Base-by-base conservation (phyloP, 2,113 vertebrate species). In the Columbina picui region DNA sequence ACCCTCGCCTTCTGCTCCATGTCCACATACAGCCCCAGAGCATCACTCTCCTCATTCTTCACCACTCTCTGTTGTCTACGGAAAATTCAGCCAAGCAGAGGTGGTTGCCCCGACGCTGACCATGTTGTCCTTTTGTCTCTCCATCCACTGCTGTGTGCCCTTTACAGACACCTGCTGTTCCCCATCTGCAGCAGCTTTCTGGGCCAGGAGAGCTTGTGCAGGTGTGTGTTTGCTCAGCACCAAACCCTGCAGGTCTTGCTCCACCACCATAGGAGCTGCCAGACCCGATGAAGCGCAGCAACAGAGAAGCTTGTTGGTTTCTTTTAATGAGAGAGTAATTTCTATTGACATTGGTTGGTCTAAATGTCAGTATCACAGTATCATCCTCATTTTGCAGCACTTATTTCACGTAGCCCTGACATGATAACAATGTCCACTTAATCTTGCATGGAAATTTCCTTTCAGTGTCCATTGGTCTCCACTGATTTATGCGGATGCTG, bases 391-490 rank as follows among this genome's bases (percentile, higher is more conserved):
- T 77, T 81, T 60, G 47, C 53, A 84, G 73, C 90, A 79, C 56
- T 92, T 86, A 92, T 53, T 95, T 93, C 79, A 36, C 25, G 14
- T 38, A 74, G 52, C 39, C 80, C 38, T 95, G 93, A 90, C 60
- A n/a, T 71, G 65, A 81, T 94, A 96, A 76, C 90, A 90, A 7
- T 71, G 80, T 89, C 76, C 57, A 82, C 71, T 94, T 96, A 90
- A 95, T 96, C 93, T 96, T 84, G 69, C 52, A 71, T 86, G 90
- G 85, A 95, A 95, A 94, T 93, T 96, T 80, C 55, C 65, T 74
- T 86, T 87, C 73, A 36, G n/a, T 34, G 53, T 67, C 90, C 87
- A 38, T 68, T 91, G 91, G 70, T 84, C 84, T 94, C 41, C 80
- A 15, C 76, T 97, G 96, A 97, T 97, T 96, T 96, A 94, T 94